Base-by-base conservation (phyloP, 2,797 vertebrate species). In the Urophycis tenuis region DNA sequence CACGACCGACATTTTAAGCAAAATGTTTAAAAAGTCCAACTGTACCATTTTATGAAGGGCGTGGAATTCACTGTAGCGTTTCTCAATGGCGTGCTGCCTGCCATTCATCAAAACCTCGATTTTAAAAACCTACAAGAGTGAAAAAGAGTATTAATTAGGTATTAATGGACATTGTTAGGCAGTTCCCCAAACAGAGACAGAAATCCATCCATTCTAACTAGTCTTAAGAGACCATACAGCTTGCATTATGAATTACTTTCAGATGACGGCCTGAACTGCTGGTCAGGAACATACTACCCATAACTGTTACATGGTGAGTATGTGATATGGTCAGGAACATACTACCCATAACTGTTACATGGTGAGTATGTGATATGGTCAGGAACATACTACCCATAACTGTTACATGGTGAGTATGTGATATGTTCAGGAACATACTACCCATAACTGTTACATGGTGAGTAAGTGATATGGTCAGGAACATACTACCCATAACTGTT, bases 51-150 rank as follows among this genome's bases (percentile, higher is more conserved):
- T 98, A 92, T 99, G 97, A 84, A 99, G 93, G 29, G 96, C 89
- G 84, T 99, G 96, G 87, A 99, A 99, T 89, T 99, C 97, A 78
- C 98, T 99, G 91, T 99, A 99, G 77, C 98, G 94, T 87, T 99
- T 99, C 92, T 99, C 97, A 64, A 99, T 94, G 77, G 94, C 92
- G 85, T 99, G 96, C 74, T 96, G 97, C 86, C 98, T 92, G 86
- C 97, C 97, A 71, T 90, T 98, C 93, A 95, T 94, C 83, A 99
- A 86, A 79, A 99, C 96, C 69, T 98, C 97, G 84, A 99, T 96
- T 90, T 95, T 96, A 91, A 99, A 99, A 36, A 99, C 96, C 98
- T 99, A 88, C 79, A 88, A 88, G 85, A 86, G 77, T 78, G 75
- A 64, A 84, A 83, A 29, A 64, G 64, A 71, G 35, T 17, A 49